Percentiles rank a stretch among this genome's conserved stretches.
These are phyloP conservation scores for Mesorhabditis belari DNA, from an alignment of 2,888 invertebrate species.

Conservation along the genomic window DNA sequence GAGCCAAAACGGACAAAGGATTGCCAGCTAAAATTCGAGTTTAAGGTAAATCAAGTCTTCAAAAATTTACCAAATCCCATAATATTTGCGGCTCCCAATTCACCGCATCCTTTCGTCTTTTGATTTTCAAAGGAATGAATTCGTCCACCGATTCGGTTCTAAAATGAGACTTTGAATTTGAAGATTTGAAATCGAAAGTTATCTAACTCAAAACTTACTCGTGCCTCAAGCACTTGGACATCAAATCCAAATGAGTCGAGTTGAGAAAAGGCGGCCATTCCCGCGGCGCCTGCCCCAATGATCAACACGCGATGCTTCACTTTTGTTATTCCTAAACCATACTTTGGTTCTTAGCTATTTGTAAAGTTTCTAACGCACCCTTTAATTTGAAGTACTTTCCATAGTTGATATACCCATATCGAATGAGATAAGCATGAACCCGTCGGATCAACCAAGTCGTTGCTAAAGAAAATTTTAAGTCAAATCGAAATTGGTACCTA, in stretches of 20 bases:
- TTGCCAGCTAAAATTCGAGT: conserved; percentile 66
- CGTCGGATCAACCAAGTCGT: conserved; percentile 64
- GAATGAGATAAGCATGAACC: conserved; percentile 81
- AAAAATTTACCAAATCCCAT: not conserved
- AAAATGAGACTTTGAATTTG: conserved; percentile 23
- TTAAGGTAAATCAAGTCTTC: not conserved
- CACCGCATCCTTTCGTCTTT: not conserved
- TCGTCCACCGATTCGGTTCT: conserved; percentile 88
- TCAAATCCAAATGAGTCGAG: conserved; percentile 44
- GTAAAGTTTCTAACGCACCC: too few relatives aligned
- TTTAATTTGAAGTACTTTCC: conserved; percentile 68
- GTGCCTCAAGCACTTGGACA: conserved; percentile 45
- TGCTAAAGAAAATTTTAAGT: too few relatives aligned
- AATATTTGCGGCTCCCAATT: not conserved
- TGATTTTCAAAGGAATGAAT: conserved; percentile 67
- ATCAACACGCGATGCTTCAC: conserved; percentile 33
- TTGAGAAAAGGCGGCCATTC: conserved; percentile 47
- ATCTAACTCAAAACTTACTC: conserved; percentile 14
- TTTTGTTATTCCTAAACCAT: too few relatives aligned
- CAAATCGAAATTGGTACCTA: too few relatives aligned
- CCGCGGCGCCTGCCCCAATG: conserved; percentile 51
- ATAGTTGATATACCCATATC: conserved; percentile 94
- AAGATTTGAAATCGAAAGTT: not conserved
- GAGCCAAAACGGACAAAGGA: conserved; percentile 86
- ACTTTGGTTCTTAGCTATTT: too few relatives aligned